phyloP scores from a whole-genome alignment of 2,888 invertebrate genomes.

The Salticus scenicus region DNA sequence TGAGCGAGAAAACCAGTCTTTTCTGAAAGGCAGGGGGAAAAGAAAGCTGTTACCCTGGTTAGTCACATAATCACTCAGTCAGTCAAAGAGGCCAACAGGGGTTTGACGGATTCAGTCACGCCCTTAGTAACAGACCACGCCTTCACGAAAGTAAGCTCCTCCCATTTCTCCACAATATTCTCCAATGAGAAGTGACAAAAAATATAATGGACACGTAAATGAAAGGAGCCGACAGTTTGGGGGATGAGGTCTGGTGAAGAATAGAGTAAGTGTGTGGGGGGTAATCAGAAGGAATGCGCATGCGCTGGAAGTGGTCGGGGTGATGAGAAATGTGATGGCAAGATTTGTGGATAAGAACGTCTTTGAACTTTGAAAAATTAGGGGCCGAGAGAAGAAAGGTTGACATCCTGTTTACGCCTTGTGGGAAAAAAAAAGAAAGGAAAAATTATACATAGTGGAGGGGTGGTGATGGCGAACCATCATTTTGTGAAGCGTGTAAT shows the following conservation, averaged over 20 bases:
- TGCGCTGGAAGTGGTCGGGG: conserved; percentile 29
- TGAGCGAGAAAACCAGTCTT: conserved; percentile 61
- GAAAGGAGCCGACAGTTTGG: conserved; percentile 38
- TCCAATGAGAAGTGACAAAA: conserved; percentile 19
- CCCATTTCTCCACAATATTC: neutral
- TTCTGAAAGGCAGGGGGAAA: conserved; percentile 54
- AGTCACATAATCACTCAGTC: conserved; percentile 70
- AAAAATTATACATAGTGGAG: conserved; percentile 3
- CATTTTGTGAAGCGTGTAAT: conserved; percentile 38
- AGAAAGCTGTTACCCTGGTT: conserved; percentile 69
- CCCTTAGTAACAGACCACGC: conserved; percentile 20
- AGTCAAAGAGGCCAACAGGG: conserved; percentile 67
- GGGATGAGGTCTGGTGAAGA: conserved; percentile 21
- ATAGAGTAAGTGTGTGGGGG: neutral
- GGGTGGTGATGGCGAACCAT: conserved; percentile 21
- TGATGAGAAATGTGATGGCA: conserved; percentile 47
- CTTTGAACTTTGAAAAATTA: conserved; percentile 69
- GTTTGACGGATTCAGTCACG: conserved; percentile 51
- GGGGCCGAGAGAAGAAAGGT: conserved; percentile 52
- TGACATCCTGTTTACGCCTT: conserved; percentile 67
- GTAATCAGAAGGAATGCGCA: conserved; percentile 22
- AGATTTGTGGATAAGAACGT: conserved; percentile 49
- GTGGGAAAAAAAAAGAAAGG: neutral
- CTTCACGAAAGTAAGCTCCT: conserved; percentile 10
- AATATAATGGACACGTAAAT: conserved; percentile 40